Conservation (phyloP, 2,888 invertebrate genomes). For the Diplazon laetatorius region DNA sequence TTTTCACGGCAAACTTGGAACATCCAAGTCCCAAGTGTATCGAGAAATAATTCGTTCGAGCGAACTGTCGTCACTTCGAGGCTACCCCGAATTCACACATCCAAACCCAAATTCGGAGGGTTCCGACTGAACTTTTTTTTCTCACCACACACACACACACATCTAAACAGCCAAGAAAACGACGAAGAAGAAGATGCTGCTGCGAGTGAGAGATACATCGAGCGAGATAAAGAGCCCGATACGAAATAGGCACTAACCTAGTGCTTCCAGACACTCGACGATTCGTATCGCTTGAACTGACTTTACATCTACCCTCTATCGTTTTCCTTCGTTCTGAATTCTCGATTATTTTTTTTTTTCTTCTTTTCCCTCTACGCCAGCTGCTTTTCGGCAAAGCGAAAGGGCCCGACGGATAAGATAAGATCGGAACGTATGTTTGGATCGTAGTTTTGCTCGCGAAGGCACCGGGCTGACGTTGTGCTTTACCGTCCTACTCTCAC, state of each 20-base stretch:
- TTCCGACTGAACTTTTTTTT: too few species aligned
- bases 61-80: too few species aligned
- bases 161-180: too few species aligned
- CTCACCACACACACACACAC: too few species aligned
- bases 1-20: too few species aligned
- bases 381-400: constrained; percentile 51
- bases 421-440: constrained; percentile 54
- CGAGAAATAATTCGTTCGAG: too few species aligned
- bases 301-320: constrained; percentile 59
- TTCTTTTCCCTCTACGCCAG: constrained; percentile 6
- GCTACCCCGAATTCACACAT: too few species aligned
- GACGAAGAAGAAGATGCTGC: constrained; percentile 16
- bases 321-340: constrained; percentile 11
- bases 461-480: constrained; percentile 4
- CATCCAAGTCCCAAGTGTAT: too few species aligned
- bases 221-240: constrained; percentile 47
- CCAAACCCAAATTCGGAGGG: too few species aligned
- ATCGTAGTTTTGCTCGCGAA: constrained; percentile 46
- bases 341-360: constrained; percentile 20
- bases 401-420: constrained; percentile 54
- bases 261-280: constrained; percentile 45
- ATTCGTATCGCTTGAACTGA: constrained; percentile 57
- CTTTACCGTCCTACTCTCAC: constrained; percentile 33
- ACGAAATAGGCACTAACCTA: constrained; percentile 35
- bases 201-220: constrained; percentile 31